Conservation (phyloP, 1,140 invertebrate genomes). For the Sycophila sp. region DNA sequence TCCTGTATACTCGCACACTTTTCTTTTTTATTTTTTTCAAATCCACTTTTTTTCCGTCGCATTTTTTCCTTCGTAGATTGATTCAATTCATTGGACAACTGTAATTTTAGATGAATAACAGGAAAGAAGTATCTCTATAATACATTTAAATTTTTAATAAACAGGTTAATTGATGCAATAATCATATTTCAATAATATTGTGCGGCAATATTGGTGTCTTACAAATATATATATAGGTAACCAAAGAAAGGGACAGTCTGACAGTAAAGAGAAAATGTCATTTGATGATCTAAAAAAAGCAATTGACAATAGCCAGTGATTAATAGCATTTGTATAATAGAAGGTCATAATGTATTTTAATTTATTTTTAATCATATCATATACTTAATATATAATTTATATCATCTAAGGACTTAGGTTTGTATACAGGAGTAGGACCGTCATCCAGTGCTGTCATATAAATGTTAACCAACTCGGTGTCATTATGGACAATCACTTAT, state of each 20-base stretch:
- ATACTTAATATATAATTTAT: slow-evolving; percentile 58
- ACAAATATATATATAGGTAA: background rate
- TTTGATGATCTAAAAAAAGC: slow-evolving; percentile 37
- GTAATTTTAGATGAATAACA: background rate
- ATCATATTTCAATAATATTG: background rate
- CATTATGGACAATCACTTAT: slow-evolving; percentile 41
- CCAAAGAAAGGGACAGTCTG: background rate
- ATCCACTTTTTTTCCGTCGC: slow-evolving; percentile 26
- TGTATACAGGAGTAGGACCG: slow-evolving; percentile 61
- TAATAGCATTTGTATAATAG: slow-evolving; percentile 43
- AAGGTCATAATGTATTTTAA: slow-evolving; percentile 55
- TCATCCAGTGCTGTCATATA: slow-evolving; percentile 59
- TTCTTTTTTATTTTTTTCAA: slow-evolving; percentile 27
- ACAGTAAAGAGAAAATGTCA: slow-evolving; percentile 49
- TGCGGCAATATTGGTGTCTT: background rate
- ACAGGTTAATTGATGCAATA: no score
- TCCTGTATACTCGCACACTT: no score
- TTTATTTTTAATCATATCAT: slow-evolving; percentile 59
- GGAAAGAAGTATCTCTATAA: background rate
- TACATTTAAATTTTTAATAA: background rate
- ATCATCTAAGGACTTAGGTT: slow-evolving; percentile 63
- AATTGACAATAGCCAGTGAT: slow-evolving; percentile 29
- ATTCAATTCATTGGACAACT: background rate
- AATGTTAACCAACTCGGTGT: slow-evolving; percentile 47
- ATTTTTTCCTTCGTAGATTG: slow-evolving; percentile 25